Percentiles rank a stretch among this genome's conserved stretches.
phyloP scores from a whole-genome alignment of 2,113 vertebrate genomes.

The Cavia aperea region DNA sequence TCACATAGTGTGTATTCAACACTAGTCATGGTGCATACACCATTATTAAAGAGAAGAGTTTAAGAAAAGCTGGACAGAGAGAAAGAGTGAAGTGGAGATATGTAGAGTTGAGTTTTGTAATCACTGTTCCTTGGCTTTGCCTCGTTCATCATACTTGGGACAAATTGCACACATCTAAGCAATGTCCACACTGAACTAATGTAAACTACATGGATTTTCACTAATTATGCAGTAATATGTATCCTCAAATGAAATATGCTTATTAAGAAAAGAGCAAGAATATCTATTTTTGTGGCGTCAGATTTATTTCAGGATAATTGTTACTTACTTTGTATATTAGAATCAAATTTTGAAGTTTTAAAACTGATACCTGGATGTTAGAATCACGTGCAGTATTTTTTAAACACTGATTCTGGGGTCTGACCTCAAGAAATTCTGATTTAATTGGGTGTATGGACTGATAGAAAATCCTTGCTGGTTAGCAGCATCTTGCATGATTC shows the following conservation, averaged over 20 bases:
- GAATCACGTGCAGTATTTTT: not conserved
- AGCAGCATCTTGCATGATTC: not conserved
- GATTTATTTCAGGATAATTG: not conserved
- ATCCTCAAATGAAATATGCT: not conserved
- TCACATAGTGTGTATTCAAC: not conserved
- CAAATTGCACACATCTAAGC: not conserved
- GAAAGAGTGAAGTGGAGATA: not conserved
- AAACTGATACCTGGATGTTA: not conserved
- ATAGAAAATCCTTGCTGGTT: not conserved
- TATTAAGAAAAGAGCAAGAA: not conserved
- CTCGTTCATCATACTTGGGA: not conserved
- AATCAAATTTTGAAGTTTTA: not conserved
- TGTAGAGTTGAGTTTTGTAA: not conserved
- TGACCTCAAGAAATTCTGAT: not conserved
- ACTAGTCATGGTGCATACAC: not conserved
- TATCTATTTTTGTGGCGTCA: not conserved
- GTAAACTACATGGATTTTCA: conserved; percentile 18
- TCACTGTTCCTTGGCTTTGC: not conserved
- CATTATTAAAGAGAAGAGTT: not conserved
- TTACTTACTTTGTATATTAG: not conserved
- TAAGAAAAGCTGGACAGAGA: not conserved
- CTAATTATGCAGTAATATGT: not conserved
- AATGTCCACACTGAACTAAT: not conserved
- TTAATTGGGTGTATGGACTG: not conserved
- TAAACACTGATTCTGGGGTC: not conserved